Evolutionary conservation across 2,113 vertebrate species (phyloP), one percentile per base, ranked within the genome.

Genomic region (Tetrax tetrax): DNA sequence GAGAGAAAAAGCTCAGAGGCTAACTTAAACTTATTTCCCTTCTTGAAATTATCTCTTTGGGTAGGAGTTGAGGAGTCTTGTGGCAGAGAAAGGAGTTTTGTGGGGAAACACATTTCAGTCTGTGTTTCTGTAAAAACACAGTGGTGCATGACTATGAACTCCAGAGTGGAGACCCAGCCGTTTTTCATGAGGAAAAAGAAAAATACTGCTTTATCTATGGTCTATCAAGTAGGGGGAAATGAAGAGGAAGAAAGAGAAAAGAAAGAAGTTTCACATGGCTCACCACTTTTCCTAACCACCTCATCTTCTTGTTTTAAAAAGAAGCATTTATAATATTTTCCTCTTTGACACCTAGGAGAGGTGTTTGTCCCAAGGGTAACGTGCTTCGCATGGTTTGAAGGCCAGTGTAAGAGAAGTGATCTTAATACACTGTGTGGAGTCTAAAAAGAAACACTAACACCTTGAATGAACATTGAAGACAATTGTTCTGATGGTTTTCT

Each of bases 1-100:
- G 37, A 83, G 24, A 43, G 50, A 93, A 94, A 72, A 94, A 69
- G 7, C 80, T 89, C 12, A 37, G 70, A 77, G 21, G 45, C 29
- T 85, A 74, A 93, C 91, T 89, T 89, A 83, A 72, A 94, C 28
- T 68, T 89, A 41, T 43, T 90, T 89, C 27, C 54, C n/a, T 78
- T 74, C 77, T 86, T 82, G 50, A 83, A 87, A 82, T 75, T 69
- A 75, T 92, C 65, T 87, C 65, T 35, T 84, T 85, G n/a, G 12
- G 50, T 74, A 66, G 35, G 33, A 27, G 15, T 37, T 65, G 45
- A 90, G 18, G 50, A 48, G 18, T 23, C 50, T 28, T 57, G 29
- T 38, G 71, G 31, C 33, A 89, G 38, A 76, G n/a, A 74, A 91
- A 65, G 10, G 4, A 17, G 6, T 4, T 78, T 75, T 72, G 14